phyloP scores from a whole-genome alignment of 2,888 invertebrate genomes.

The Epirrita christyi region DNA sequence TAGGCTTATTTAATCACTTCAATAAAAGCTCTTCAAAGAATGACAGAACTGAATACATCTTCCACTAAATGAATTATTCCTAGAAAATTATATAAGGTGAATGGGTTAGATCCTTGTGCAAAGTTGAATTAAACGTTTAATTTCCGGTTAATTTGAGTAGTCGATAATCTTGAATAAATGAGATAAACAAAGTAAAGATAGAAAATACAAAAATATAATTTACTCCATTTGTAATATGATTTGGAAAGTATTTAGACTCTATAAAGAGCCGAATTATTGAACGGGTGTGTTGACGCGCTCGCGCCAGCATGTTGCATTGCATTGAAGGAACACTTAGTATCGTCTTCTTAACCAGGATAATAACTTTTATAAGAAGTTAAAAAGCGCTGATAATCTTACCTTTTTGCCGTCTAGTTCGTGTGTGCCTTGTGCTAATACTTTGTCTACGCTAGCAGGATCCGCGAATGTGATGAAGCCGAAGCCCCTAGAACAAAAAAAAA shows the following conservation, averaged over 20 bases:
- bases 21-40: too few relatives aligned
- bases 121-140: slow-evolving; percentile 41
- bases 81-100: slow-evolving; percentile 40
- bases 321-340: too few relatives aligned
- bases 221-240: too few relatives aligned
- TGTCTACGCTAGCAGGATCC: slow-evolving; percentile 99
- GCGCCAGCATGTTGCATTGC: too few relatives aligned
- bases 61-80: slow-evolving; percentile 39
- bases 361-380: too few relatives aligned
- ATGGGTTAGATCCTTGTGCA: slow-evolving; percentile 34
- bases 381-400: slow-evolving; percentile 85
- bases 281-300: too few relatives aligned
- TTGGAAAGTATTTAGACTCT: too few relatives aligned
- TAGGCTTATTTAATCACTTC: too few relatives aligned
- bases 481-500: slow-evolving; percentile 89
- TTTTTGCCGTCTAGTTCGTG: slow-evolving; percentile 99
- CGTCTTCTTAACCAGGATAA: too few relatives aligned
- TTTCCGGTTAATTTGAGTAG: slow-evolving; percentile 45
- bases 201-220: too few relatives aligned
- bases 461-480: slow-evolving; percentile 99
- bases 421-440: slow-evolving; percentile 98
- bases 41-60: not conserved
- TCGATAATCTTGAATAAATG: slow-evolving; percentile 42
- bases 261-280: too few relatives aligned
- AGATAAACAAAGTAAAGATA: slow-evolving; percentile 32